Conservation (phyloP, 2,113 vertebrate species). For the Gallinago paraguaiae region DNA sequence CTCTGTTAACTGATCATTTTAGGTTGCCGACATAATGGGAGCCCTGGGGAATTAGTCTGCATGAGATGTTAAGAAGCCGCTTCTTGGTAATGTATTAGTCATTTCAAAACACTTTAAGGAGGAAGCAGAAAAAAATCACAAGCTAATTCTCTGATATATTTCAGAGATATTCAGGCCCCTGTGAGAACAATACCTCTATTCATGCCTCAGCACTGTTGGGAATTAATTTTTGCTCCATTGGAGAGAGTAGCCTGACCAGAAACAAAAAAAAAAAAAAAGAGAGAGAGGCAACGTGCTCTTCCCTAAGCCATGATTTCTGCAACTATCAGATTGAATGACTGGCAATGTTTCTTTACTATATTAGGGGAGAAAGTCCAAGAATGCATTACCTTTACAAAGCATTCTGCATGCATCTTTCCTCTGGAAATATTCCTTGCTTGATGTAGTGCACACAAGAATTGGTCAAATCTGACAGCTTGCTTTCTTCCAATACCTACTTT, state of each 20-base stretch:
- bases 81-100: slow-evolving; percentile 60
- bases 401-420: neutral
- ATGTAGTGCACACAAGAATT: neutral
- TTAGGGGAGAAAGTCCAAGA: neutral
- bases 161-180: slow-evolving; percentile 48
- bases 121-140: slow-evolving; percentile 52
- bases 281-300: neutral
- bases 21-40: slow-evolving; percentile 21
- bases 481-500: neutral
- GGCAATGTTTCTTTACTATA: neutral
- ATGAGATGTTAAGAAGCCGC: slow-evolving; percentile 56
- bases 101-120: slow-evolving; percentile 63
- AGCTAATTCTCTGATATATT: slow-evolving; percentile 40
- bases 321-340: neutral
- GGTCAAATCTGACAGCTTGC: neutral
- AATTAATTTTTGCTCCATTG: slow-evolving; percentile 49
- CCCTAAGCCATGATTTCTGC: slow-evolving; percentile 41
- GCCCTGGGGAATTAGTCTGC: slow-evolving; percentile 33
- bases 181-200: slow-evolving; percentile 70
- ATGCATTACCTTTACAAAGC: neutral
- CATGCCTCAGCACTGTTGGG: slow-evolving; percentile 31
- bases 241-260: slow-evolving; percentile 15
- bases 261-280: neutral
- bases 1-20: slow-evolving; percentile 64
- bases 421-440: neutral